Conservation (phyloP, 2,797 vertebrate genomes). For the Melanotaenia maccullochi region DNA sequence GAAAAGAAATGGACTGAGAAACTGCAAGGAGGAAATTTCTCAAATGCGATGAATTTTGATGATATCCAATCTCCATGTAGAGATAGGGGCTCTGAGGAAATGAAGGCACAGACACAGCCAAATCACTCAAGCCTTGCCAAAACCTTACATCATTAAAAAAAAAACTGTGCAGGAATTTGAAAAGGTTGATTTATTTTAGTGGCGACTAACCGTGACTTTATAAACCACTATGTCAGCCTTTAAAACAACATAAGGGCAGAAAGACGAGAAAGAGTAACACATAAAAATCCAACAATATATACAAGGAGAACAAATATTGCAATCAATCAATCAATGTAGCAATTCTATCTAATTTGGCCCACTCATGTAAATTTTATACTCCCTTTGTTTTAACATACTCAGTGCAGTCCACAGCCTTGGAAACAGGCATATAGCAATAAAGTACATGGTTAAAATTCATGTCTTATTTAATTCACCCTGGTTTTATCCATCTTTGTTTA, state of each 20-base stretch:
- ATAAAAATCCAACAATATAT: background rate
- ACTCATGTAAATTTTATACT: background rate
- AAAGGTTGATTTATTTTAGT: conserved; percentile 17
- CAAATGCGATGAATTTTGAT: conserved; percentile 63
- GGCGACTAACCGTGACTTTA: conserved; percentile 2
- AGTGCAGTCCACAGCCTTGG: background rate
- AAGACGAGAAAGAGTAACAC: background rate
- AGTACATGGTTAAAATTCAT: background rate
- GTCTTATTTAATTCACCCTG: background rate
- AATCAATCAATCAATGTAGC: background rate
- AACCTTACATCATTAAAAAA: conserved; percentile 46
- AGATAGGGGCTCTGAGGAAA: conserved; percentile 60
- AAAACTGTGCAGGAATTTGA: conserved; percentile 23
- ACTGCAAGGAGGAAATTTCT: conserved; percentile 54
- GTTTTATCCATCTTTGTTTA: background rate
- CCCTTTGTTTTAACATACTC: background rate
- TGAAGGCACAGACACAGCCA: conserved; percentile 22
- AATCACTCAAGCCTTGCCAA: conserved; percentile 21
- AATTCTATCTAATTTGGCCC: background rate
- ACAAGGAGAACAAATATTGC: background rate
- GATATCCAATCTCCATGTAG: conserved; percentile 57
- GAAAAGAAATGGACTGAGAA: conserved; percentile 57
- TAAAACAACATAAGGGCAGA: background rate
- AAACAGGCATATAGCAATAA: background rate
- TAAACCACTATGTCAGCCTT: background rate